Conservation (phyloP, 2,113 vertebrate genomes). For the Chlamydotis undulata region DNA sequence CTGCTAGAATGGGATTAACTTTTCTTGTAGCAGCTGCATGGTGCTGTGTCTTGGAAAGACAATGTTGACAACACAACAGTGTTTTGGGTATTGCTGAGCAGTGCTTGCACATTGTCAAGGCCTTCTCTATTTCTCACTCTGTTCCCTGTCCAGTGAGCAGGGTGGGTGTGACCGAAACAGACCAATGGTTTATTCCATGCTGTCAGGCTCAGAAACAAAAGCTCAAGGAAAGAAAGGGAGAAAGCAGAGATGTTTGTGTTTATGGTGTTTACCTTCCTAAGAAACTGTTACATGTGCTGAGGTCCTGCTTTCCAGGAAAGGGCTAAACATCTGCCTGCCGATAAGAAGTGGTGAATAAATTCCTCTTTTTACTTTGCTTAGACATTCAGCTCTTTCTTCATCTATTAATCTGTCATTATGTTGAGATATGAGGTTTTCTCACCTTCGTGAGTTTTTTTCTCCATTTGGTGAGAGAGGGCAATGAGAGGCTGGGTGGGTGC, state of each 20-base stretch:
- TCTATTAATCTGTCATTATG: not conserved
- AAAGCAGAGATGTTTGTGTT: not conserved
- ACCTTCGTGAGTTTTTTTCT: not conserved
- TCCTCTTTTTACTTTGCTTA: not conserved
- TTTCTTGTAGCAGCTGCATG: not conserved
- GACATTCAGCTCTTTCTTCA: not conserved
- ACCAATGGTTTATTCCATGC: not conserved
- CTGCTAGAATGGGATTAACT: not conserved
- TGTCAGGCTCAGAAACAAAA: not conserved
- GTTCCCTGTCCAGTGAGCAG: not conserved
- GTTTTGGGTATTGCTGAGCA: not conserved
- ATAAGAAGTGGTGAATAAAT: not conserved
- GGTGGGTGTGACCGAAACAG: not conserved
- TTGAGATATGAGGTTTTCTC: not conserved
- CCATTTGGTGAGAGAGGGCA: not conserved
- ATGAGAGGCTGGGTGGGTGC: not conserved
- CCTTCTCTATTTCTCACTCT: not conserved
- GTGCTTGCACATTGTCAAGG: not conserved
- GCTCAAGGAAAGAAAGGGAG: not conserved
- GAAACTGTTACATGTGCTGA: not conserved
- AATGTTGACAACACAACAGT: not conserved
- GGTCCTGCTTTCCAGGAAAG: not conserved
- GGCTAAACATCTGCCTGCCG: not conserved
- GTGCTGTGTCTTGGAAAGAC: not conserved
- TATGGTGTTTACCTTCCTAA: not conserved